These are phyloP conservation scores for Isichthys henryi DNA, from an alignment of 2,113 vertebrate genomes.

Conservation along the genomic window DNA sequence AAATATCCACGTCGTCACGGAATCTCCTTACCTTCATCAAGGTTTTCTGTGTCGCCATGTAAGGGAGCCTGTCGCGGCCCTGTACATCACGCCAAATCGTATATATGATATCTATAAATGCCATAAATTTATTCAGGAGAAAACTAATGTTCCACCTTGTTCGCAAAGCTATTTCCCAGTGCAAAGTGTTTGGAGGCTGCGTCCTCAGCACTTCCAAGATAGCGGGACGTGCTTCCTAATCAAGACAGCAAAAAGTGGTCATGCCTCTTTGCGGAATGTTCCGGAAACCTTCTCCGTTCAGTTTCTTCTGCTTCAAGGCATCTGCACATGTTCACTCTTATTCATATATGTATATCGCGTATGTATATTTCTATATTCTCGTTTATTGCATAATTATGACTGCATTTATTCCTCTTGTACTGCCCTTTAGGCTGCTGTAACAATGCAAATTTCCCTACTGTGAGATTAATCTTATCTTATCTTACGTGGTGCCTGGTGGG, in stretches of 20 bases:
- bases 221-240: neutral
- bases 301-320: too few species aligned
- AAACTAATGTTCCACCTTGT: neutral
- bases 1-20: neutral
- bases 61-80: neutral
- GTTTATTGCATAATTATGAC: too few species aligned
- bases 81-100: neutral
- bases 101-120: neutral
- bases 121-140: neutral
- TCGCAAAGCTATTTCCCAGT: neutral
- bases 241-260: neutral
- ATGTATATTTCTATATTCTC: too few species aligned
- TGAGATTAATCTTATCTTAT: too few species aligned
- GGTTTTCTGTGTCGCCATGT: neutral
- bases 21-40: neutral
- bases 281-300: neutral
- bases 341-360: too few species aligned
- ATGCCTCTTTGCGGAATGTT: neutral
- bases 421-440: too few species aligned
- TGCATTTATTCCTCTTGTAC: too few species aligned
- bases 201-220: neutral
- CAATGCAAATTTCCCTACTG: too few species aligned
- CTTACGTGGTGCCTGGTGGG: neutral
- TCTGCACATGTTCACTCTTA: too few species aligned
- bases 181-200: neutral